Evolutionary conservation across 1,140 invertebrate genomes (phyloP), one percentile per base, ranked within the genome.

Genomic region (Apis florea): DNA sequence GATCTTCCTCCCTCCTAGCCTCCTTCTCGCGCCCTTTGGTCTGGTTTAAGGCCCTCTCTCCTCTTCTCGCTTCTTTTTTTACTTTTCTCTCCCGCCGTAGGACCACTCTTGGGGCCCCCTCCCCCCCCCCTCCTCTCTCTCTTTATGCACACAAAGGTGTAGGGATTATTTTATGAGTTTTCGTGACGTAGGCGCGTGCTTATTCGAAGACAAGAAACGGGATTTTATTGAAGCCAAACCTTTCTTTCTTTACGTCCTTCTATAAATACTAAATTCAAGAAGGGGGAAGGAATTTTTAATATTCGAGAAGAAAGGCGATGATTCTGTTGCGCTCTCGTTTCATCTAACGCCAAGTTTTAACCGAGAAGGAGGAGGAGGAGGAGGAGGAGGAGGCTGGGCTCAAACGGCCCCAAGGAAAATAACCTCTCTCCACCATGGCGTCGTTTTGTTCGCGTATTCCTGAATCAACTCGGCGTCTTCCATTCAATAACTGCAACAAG

Each of bases 141-240:
- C 82, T 72, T 73, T 83, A 64, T 83, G 81, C 79, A 82, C 85
- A 81, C 88, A 85, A 87, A 85, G 71, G 82, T 84, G 81, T 85
- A 87, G 40, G 83, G 86, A 88, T 90, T 90, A 85, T 83, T 87
- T 89, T 89, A 88, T 74, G 72, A 80, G 73, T 51, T 26, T 51
- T 59, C 74, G 69, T 82, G 83, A 82, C 83, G 80, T 76, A 80
- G 78, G 19, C 68, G 74, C 77, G 72, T 64, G 79, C 71, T 82
- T 73, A 70, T 69, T 84, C 83, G 59, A 70, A 58, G 58, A 69
- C 58, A 59, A 66, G 68, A 75, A 84, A 84, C 83, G 74, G 79
- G 73, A 74, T 83, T 85, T 54, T 67, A 54, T 74, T 79, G 61
- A 78, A 88, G 0, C 31, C 82, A 63, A 71, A 83, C 80, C 79